Base-by-base conservation (phyloP, 2,888 invertebrate species). In the Ophion costatus region DNA sequence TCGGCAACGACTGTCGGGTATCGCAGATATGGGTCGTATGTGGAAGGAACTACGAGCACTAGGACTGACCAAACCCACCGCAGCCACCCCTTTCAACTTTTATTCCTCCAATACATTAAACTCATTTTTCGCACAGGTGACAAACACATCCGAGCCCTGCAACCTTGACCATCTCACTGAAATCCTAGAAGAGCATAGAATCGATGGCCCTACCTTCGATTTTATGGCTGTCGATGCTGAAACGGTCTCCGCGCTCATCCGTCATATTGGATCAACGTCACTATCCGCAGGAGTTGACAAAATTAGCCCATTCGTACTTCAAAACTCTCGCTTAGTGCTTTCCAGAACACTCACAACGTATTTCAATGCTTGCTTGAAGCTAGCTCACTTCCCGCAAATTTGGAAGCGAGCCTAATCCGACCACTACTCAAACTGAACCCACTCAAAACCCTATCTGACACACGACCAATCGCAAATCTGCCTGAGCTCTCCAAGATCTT, bases 401-500 rank as follows among this genome's bases (percentile, higher is more conserved):
- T 74, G 74, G 74, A 74, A 74, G 17, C 20, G 42, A 5, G 22
- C 61, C 7, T 45, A 22, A 61, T 74, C 10, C 38, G 42, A 4
- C 73, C 73, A 1, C 17, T 74, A 4, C 14, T 74, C 0, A 74
- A 74, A 24, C 10, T 24, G 4, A 20, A 74, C 42, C 59, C 45
- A 2, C 74, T 61, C 1, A 20, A 1, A 4, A 22, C 61, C 7
- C 38, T 42, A 6, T 42, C 61, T 14, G 74, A 74, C 14, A 38
- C 42, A 4, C 22, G 61, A 3, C 74, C 74, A 6, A 63, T 74
- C 5, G 74, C 59, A 6, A 71, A 79, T 38, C 56, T 71, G 0
- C 24, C 64, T 14, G 73, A 64, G 24, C 11, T 78, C 0, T 74
- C 83, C 11, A 84, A 85, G 56, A n/a, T 83, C 0, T 51, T 78